phyloP scores from a whole-genome alignment of 2,888 invertebrate genomes.

The Caenorhabditis panamensis region DNA sequence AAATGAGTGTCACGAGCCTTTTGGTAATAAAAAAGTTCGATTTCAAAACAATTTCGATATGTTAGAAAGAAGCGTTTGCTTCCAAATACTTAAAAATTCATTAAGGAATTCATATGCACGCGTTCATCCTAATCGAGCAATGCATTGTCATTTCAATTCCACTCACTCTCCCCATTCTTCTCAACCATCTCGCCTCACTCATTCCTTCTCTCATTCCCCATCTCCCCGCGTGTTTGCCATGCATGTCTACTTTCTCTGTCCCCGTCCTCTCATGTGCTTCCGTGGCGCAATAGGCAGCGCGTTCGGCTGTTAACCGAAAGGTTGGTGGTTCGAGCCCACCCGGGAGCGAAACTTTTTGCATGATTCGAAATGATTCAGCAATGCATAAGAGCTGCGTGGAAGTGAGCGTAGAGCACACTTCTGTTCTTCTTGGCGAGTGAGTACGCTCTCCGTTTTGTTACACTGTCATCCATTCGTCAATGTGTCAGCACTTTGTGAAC shows the following conservation, averaged over 20 bases:
- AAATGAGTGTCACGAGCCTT: not conserved
- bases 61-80: no score
- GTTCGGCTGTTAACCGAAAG: constrained; percentile 90
- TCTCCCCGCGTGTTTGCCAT: not conserved
- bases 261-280: constrained; percentile 58
- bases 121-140: not conserved
- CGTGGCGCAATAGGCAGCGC: constrained; percentile 85
- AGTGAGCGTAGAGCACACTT: constrained; percentile 6
- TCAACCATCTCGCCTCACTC: not conserved
- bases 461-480: constrained; percentile 39
- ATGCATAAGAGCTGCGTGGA: constrained; percentile 80
- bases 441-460: constrained; percentile 35
- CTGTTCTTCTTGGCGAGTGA: constrained; percentile 12
- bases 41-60: no score
- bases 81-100: no score
- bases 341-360: constrained; percentile 82
- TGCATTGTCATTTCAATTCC: not conserved
- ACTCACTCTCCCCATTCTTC: not conserved
- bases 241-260: not conserved
- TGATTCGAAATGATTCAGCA: not conserved
- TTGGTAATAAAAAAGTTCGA: no score
- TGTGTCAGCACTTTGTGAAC: constrained; percentile 45
- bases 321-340: constrained; percentile 81
- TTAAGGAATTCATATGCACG: not conserved
- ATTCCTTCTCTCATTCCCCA: not conserved